Evolutionary conservation across 2,888 invertebrate genomes (phyloP).

Genomic region (Ormyrus rosae): DNA sequence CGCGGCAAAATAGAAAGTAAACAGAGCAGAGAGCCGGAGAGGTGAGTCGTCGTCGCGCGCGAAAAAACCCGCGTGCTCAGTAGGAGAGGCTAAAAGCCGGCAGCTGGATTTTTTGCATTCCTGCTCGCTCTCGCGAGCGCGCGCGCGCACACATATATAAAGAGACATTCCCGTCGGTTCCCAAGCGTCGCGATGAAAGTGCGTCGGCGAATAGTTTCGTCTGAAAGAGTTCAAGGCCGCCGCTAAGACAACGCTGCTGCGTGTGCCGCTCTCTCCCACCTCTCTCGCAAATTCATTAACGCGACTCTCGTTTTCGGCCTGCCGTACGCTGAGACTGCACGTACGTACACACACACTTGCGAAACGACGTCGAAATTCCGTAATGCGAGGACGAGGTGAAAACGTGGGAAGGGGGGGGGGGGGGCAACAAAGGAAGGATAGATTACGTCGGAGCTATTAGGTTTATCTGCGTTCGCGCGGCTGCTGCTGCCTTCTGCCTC

Average conservation of each 20-base stretch:
- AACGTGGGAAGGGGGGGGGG: constrained; percentile 64
- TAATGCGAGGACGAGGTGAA: constrained; percentile 55
- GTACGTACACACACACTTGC: no score
- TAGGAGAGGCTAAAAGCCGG: background rate
- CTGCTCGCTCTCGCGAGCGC: background rate
- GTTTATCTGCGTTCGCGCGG: constrained; percentile 53
- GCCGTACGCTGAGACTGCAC: no score
- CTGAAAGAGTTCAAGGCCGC: constrained; percentile 50
- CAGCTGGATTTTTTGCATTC: constrained; percentile 35
- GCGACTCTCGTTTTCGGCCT: no score
- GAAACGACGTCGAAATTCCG: no score
- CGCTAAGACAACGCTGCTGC: background rate
- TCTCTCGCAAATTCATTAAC: no score
- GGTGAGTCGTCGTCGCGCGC: background rate
- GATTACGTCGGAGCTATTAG: constrained; percentile 58
- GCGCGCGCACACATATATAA: background rate
- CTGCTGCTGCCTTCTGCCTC: background rate
- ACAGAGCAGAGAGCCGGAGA: background rate
- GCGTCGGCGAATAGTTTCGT: constrained; percentile 23
- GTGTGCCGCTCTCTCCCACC: no score
- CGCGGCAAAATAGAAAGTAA: constrained; percentile 46
- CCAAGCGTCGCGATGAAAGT: constrained; percentile 24
- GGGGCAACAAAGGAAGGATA: constrained; percentile 60
- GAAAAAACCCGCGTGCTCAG: background rate
- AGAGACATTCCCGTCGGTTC: constrained; percentile 31